A percentile compares a stretch with the other conserved stretches of the same genome.
Conservation (phyloP, 2,113 vertebrate genomes). For the Oplegnathus fasciatus region DNA sequence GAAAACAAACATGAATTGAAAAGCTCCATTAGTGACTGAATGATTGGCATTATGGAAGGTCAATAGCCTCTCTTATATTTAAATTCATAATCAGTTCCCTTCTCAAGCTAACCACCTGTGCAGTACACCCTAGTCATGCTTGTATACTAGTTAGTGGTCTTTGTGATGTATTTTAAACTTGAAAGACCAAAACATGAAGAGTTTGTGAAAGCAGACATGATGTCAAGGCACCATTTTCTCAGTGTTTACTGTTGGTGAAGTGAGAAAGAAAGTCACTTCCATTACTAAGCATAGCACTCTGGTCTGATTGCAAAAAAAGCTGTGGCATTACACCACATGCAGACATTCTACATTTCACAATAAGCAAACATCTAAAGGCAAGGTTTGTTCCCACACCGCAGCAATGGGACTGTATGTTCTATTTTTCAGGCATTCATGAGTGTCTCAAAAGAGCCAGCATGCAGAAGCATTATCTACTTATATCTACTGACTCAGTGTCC, state of each 20-base stretch:
- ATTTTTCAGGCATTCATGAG: background rate
- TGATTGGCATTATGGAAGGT: background rate
- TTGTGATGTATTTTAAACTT: slow-evolving; percentile 17
- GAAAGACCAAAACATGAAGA: slow-evolving; percentile 17
- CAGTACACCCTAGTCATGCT: background rate
- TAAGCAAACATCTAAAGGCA: slow-evolving; percentile 1
- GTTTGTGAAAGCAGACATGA: slow-evolving; percentile 18
- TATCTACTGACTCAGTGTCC: slow-evolving; percentile 19
- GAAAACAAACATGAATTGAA: slow-evolving; percentile 2
- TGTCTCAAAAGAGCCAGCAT: slow-evolving; percentile 23
- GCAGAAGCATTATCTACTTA: slow-evolving; percentile 17
- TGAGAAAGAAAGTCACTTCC: slow-evolving; percentile 34
- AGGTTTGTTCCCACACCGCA: slow-evolving; percentile 14
- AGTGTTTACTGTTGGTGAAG: slow-evolving; percentile 39
- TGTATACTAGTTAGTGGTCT: background rate
- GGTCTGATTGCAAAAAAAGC: slow-evolving; percentile 25
- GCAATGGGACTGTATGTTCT: slow-evolving; percentile 11
- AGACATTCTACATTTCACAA: slow-evolving; percentile 29
- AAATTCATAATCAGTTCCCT: background rate
- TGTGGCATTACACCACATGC: background rate
- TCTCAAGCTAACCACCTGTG: slow-evolving; percentile 18
- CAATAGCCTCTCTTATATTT: background rate
- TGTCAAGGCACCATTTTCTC: slow-evolving; percentile 28
- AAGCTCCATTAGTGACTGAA: background rate
- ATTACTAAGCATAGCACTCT: slow-evolving; percentile 26